Evolutionary conservation across 2,888 invertebrate species (phyloP).

Genomic region (Lasioglossum morio): DNA sequence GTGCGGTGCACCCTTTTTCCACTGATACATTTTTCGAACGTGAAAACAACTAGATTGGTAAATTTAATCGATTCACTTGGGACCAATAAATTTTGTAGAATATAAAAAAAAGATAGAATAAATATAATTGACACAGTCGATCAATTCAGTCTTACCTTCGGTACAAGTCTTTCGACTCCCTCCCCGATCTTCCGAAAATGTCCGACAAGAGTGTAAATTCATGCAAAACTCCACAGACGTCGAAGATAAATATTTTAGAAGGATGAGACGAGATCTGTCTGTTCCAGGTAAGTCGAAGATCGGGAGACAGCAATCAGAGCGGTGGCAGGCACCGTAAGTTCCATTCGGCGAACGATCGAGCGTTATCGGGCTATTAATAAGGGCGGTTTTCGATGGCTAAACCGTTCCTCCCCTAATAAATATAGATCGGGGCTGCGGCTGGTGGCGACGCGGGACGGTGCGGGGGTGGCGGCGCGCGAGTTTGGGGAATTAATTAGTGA

Average conservation of each 20-base stretch:
- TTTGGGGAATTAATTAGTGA: conserved; percentile 78
- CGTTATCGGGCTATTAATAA: conserved; percentile 46
- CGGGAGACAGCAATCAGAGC: neutral
- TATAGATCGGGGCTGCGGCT: conserved; percentile 48
- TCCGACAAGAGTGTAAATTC: neutral
- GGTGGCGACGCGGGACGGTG: neutral
- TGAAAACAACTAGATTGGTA: too few relatives aligned
- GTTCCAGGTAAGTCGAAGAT: conserved; percentile 67
- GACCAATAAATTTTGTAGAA: too few relatives aligned
- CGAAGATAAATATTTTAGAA: neutral
- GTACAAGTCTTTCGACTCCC: neutral
- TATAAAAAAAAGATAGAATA: too few relatives aligned
- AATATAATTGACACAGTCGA: neutral
- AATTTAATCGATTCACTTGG: too few relatives aligned
- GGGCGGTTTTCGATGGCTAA: conserved; percentile 24
- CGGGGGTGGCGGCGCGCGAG: conserved; percentile 53
- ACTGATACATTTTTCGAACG: too few relatives aligned
- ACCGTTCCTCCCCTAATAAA: conserved; percentile 53
- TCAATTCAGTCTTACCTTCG: neutral
- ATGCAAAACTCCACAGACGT: neutral
- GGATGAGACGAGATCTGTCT: conserved; percentile 10
- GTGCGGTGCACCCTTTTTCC: neutral
- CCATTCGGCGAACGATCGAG: conserved; percentile 12
- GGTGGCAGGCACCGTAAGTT: conserved; percentile 29
- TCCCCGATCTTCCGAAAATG: neutral